Conservation (phyloP, 1,140 invertebrate species). For the Dreissena rostriformis region DNA sequence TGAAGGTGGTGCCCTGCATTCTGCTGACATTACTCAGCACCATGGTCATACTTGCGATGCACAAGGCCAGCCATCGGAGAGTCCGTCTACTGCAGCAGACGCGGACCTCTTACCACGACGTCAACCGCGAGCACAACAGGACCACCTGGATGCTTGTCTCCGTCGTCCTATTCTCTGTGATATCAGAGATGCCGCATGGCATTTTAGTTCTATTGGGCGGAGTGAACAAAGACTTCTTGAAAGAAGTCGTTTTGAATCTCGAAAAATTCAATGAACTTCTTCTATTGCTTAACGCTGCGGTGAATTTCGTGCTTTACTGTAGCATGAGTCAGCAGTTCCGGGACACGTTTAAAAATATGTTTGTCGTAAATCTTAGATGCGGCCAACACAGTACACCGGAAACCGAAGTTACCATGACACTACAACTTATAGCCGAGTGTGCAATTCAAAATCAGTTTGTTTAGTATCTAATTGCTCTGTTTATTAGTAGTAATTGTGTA, state of each 20-base stretch:
- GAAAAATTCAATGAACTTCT: constrained; percentile 95
- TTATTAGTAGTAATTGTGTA: too few species aligned
- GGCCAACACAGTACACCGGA: too few species aligned
- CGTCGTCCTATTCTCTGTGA: constrained; percentile 91
- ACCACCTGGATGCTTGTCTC: constrained; percentile 96
- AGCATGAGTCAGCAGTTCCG: constrained; percentile 96
- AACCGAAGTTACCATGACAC: too few species aligned
- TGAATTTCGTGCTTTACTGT: constrained; percentile 97
- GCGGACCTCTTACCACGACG: constrained; percentile 28
- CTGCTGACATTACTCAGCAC: constrained; percentile 84
- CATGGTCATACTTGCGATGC: constrained; percentile 88
- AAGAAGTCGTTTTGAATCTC: constrained; percentile 83
- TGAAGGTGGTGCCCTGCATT: constrained; percentile 91
- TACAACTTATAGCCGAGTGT: too few species aligned
- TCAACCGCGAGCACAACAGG: constrained; percentile 82
- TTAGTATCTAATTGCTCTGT: too few species aligned
- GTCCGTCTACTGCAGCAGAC: constrained; percentile 69
- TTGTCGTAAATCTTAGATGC: constrained; percentile 76
- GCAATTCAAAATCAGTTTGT: too few species aligned
- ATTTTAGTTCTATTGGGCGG: constrained; percentile 75
- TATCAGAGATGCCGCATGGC: constrained; percentile 91
- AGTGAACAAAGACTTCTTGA: constrained; percentile 70
- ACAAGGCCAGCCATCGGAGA: constrained; percentile 71
- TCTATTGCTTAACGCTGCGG: constrained; percentile 94
- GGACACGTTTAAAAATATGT: constrained; percentile 90